Evolutionary conservation across 2,888 invertebrate species (phyloP), one percentile per base, ranked within the genome.

Genomic region (Leucania comma): DNA sequence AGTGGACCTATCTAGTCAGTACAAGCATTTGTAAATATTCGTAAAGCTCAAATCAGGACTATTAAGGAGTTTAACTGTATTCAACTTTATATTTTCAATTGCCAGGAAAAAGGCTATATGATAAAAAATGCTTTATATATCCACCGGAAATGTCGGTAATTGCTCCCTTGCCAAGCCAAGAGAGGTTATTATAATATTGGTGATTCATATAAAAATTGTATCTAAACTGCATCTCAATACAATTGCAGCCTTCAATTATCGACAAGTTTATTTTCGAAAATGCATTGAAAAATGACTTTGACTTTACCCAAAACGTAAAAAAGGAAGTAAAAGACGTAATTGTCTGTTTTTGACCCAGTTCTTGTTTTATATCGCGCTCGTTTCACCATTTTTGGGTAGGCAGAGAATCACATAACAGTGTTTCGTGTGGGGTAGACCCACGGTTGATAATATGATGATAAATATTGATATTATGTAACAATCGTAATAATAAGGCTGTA

Each of bases 281-380:
- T 26, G 57, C 83, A 84, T 80, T 83, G 83, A 75, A 54, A 68
- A 50, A 71, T 65, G 64, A 78, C 78, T 78, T 75, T 80, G 74
- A 71, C 63, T 75, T 80, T 67, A 73, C 69, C 67, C 57, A 50
- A 83, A 77, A 75, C 4, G 56, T 68, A 54, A 69, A 78, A 78
- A 83, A 73, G 82, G 73, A 80, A 77, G 68, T 72, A 22, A 75
- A 53, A 24, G 1, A 72, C 24, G 60, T 56, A 66, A 75, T 57
- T 69, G 38, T 38, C 53, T 53, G 68, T 51, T 75, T 81, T 67
- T 82, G 76, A 83, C 82, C 78, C 53, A 83, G 71, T 60, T 82
- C 51, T 32, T n/a, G 5, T 32, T 14, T 62, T 48, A 57, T 70
- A 50, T 57, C 51, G 38, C 10, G 60, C 64, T 69, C 10, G 35